Percentiles rank a stretch among this genome's conserved stretches.
Evolutionary conservation across 2,113 vertebrate species (phyloP).

Genomic region (Cyprinodon variegatus): DNA sequence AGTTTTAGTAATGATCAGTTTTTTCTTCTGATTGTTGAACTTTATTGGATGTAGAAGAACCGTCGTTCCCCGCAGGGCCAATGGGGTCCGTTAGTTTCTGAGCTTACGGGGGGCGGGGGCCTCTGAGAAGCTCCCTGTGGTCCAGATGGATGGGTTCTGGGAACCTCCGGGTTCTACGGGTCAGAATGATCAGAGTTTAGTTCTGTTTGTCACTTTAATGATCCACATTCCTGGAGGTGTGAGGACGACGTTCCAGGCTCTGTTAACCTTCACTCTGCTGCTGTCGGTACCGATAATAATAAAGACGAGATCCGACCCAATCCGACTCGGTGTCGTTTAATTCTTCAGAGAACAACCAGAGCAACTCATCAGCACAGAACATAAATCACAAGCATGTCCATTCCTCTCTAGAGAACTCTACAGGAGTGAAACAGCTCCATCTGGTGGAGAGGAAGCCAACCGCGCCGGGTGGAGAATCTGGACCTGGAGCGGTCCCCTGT

Average conservation of each 20-base stretch:
- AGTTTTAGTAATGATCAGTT: too few species aligned
- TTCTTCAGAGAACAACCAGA: slow-evolving; percentile 47
- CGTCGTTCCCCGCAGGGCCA: too few species aligned
- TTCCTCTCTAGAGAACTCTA: slow-evolving; percentile 50
- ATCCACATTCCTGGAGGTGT: slow-evolving; percentile 49
- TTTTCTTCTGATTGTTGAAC: too few species aligned
- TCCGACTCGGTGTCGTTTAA: slow-evolving; percentile 56
- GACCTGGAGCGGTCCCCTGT: not conserved
- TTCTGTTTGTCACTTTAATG: slow-evolving; percentile 77
- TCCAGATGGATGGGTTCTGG: too few species aligned
- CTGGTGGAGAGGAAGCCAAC: slow-evolving; percentile 26
- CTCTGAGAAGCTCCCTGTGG: too few species aligned
- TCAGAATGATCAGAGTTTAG: slow-evolving; percentile 31
- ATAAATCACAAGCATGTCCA: slow-evolving; percentile 57
- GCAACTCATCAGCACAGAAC: slow-evolving; percentile 49
- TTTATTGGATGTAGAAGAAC: too few species aligned
- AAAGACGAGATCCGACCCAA: slow-evolving; percentile 12
- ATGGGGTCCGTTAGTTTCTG: too few species aligned
- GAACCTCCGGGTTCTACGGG: too few species aligned
- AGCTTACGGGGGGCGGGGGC: too few species aligned
- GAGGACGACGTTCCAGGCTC: slow-evolving; percentile 5
- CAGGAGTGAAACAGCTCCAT: slow-evolving; percentile 28
- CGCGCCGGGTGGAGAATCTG: slow-evolving; percentile 27
- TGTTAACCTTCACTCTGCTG: slow-evolving; percentile 41
- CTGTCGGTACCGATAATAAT: slow-evolving; percentile 38